These are phyloP conservation scores for Julus scanicus DNA, from an alignment of 2,888 invertebrate species.

Conservation along the genomic window DNA sequence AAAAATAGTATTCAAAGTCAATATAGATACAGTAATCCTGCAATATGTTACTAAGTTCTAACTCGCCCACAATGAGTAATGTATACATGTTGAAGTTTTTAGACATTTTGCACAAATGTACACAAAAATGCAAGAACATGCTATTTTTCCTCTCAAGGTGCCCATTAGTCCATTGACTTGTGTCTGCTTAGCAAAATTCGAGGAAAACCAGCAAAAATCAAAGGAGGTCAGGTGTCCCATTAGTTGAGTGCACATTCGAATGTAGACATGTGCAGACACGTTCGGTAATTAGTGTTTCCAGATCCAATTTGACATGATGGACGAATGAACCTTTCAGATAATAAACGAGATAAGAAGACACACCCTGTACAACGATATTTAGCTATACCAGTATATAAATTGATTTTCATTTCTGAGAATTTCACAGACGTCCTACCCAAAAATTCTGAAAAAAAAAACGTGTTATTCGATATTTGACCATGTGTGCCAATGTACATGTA, in stretches of 20 bases:
- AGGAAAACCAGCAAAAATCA: not conserved
- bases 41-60: conserved; percentile 10
- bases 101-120: not conserved
- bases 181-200: not conserved
- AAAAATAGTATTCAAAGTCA: conserved; percentile 10
- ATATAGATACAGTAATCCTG: conserved; percentile 19
- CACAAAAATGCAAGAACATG: not conserved
- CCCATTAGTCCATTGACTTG: not conserved
- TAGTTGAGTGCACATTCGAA: no score
- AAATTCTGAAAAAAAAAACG: no score
- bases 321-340: no score
- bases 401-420: no score
- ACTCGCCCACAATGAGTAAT: conserved; percentile 1
- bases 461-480: no score
- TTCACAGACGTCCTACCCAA: no score
- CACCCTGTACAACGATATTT: no score
- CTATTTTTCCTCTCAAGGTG: not conserved
- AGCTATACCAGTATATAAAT: no score
- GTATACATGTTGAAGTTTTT: not conserved
- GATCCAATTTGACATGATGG: not conserved
- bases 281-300: not conserved
- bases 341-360: no score
- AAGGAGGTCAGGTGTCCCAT: no score
- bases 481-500: no score
- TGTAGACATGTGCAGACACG: no score